Percentiles rank a stretch among this genome's conserved stretches.
Evolutionary conservation across 2,797 vertebrate genomes (phyloP).

Genomic region (Cichlasoma orientale): DNA sequence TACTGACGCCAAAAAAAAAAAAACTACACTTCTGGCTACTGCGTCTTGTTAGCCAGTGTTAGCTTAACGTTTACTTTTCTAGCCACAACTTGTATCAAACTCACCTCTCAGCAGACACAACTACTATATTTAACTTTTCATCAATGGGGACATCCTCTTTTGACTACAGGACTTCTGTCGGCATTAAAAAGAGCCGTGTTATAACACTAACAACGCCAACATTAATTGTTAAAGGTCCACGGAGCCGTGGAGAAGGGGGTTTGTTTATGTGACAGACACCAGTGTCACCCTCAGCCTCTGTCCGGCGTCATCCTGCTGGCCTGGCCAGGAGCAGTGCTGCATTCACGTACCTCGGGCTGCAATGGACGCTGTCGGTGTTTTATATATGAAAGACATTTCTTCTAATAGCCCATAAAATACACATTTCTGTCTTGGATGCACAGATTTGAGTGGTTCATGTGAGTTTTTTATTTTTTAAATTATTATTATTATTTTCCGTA

Average conservation of each 20-base stretch:
- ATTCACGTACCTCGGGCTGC: slow-evolving; percentile 21
- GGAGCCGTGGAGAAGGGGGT: slow-evolving; percentile 24
- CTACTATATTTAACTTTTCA: slow-evolving; percentile 13
- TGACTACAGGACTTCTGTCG: not conserved
- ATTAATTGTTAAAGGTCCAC: slow-evolving; percentile 20
- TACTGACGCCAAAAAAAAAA: not conserved
- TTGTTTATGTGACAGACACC: slow-evolving; percentile 63
- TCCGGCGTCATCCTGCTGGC: slow-evolving; percentile 38
- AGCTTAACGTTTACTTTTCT: slow-evolving; percentile 52
- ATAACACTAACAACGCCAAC: not conserved
- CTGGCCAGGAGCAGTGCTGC: slow-evolving; percentile 24
- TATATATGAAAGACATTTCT: not conserved
- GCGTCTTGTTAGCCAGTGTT: slow-evolving; percentile 41
- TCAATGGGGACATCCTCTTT: not conserved
- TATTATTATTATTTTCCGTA: not conserved
- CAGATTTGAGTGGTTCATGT: not conserved
- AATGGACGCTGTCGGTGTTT: not conserved
- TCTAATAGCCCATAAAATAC: too few relatives aligned
- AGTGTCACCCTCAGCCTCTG: slow-evolving; percentile 21
- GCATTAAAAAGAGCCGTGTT: not conserved
- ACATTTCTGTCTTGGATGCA: not conserved
- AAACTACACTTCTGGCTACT: not conserved
- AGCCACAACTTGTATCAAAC: slow-evolving; percentile 54
- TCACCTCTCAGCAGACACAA: slow-evolving; percentile 53
- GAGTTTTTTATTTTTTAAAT: not conserved